Evolutionary conservation across 2,113 vertebrate genomes (phyloP).

Genomic region (Hassar affinis): DNA sequence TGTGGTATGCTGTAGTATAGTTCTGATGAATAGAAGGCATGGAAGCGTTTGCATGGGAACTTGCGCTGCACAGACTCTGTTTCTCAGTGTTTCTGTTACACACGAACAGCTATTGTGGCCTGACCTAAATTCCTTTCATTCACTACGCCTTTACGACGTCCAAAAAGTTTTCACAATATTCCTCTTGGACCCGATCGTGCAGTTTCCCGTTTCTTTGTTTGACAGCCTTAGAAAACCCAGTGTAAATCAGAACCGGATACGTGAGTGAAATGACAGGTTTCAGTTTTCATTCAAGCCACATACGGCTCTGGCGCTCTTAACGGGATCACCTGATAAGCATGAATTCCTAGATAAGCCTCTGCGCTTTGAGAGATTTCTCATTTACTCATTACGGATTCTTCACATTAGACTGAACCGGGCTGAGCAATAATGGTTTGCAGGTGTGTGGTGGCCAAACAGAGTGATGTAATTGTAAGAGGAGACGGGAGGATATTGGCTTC

Average conservation of each 20-base stretch:
- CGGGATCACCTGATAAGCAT: not conserved
- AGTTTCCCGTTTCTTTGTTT: not conserved
- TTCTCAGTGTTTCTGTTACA: constrained; percentile 24
- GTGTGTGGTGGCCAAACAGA: constrained; percentile 16
- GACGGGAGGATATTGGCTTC: constrained; percentile 28
- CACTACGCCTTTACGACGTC: constrained; percentile 60
- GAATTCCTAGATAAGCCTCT: not conserved
- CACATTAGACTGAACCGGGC: not conserved
- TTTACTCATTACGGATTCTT: constrained; percentile 5
- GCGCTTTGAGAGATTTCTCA: not conserved
- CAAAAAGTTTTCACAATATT: constrained; percentile 62
- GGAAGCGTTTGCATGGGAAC: constrained; percentile 54
- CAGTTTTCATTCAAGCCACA: not conserved
- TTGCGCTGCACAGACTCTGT: constrained; percentile 52
- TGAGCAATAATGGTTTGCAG: constrained; percentile 42
- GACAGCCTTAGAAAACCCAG: not conserved
- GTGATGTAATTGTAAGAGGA: constrained; percentile 34
- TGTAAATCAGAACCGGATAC: not conserved
- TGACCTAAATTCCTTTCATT: constrained; percentile 71
- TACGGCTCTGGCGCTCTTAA: not conserved
- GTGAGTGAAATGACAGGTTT: not conserved
- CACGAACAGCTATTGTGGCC: constrained; percentile 65
- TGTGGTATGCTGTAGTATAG: not conserved
- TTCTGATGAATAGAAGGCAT: constrained; percentile 16
- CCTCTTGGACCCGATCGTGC: constrained; percentile 32